Base-by-base conservation (phyloP, 2,797 vertebrate species). In the Aselliscus stoliczkanus region DNA sequence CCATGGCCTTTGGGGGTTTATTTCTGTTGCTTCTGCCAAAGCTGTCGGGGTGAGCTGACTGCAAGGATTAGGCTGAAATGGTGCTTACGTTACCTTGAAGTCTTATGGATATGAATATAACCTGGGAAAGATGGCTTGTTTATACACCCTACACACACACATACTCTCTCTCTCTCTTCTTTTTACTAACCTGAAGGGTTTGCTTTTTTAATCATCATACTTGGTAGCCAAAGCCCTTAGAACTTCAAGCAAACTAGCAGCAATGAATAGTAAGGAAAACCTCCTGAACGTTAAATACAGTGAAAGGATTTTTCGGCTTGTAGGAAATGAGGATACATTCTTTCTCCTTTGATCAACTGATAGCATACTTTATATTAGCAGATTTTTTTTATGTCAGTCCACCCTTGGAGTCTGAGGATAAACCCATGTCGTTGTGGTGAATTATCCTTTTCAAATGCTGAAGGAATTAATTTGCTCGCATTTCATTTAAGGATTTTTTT, bases 221-320 rank as follows among this genome's bases (percentile, higher is more conserved):
- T 54, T 77, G 23, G 8, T 65, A 83, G 21, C n/a, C 25, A 85
- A 90, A 86, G 23, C 47, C 47, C 64, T 87, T 87, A 54, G 39
- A 93, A 65, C 56, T 94, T 73, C 64, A 42, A 23, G 62, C 39
- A 94, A 95, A 93, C 54, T 54, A 81, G 69, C n/a, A 70, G 47
- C 31, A 6, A 21, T 5, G 25, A 81, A 39, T 31, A 39, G 37
- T 52, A 62, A 39, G 52, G 47, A 92, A 90, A 94, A 17, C 23
- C 60, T 47, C 87, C 1, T 77, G 56, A 83, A 87, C 47, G 31
- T 11, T 56, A 56, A 93, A 31, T 39, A 73, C 29, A 69, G 72
- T 31, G 12, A 31, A 64, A n/a, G 52, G 12, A 34, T 17, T 83
- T 81, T 94, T 47, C 54, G 39, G 1, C n/a, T 62, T 47, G n/a